Evolutionary conservation across 1,140 invertebrate species (phyloP), one percentile per base, ranked within the genome.

Genomic region (Panonychus citri): DNA sequence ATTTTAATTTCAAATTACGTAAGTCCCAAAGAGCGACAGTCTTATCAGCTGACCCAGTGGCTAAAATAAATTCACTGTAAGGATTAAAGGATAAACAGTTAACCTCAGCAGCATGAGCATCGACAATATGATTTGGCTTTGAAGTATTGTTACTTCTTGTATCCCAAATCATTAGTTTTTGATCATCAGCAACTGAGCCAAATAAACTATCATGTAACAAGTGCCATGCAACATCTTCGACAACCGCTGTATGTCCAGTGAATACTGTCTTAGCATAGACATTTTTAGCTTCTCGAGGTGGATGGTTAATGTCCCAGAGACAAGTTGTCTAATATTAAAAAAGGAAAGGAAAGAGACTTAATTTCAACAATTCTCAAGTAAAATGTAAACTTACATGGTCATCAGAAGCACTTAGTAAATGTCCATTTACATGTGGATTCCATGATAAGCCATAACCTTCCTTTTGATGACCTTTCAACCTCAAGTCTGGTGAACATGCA

Each of bases 121-220:
- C 94, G 3, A 99, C 93, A 1, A 87, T 95, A 66, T 99, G 94
- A 53, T 86, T 91, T 17, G 95, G 91, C 72, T 96, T 96, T 63
- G 81, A 93, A 8, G 86, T 88, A 67, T 91, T 94, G 67, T 90
- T 90, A 63, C 83, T 82, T 69, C 86, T 79, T 4, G 93, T 97
- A 68, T 99, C 95, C 95, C 95, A 99, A 68, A 99, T 96, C 91
- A 99, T 97, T 1, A 99, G 75, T 69, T 98, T 98, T 68, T 96
- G 90, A 70, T 99, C 95, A 72, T 99, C 95, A 54, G 91, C 95
- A 0, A 99, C 95, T 0, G 94, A 98, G 7, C 95, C 95, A 70
- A 99, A 99, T 0, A 99, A 73, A 28, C 87, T 89, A 70, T 98
- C 93, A 67, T 99, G 94, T 26, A 99, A 70, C 46, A 97, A 71